Evolutionary conservation across 2,113 vertebrate genomes (phyloP), one percentile per base, ranked within the genome.

Genomic region (Psophia crepitans): DNA sequence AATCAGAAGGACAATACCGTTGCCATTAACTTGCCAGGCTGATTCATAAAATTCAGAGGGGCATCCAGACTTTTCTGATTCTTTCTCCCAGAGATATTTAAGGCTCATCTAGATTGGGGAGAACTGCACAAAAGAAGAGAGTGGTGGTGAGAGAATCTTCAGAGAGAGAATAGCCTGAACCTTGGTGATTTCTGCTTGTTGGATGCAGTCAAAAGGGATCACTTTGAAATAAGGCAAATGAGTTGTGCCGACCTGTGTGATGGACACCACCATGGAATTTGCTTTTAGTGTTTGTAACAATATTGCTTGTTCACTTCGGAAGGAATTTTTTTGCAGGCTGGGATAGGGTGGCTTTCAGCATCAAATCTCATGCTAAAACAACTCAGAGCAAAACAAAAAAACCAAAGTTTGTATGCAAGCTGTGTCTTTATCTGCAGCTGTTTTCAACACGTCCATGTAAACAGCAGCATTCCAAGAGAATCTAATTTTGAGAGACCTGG

Each of bases 191-290:
- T 87, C 17, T 56, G 44, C 26, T 8, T 66, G 30, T 23, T 56
- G 8, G 11, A 14, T 14, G 18, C 6, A n/a, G 7, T 44, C 73
- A 81, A 71, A 92, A 82, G 15, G 2, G 2, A 3, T 60, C 22
- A 16, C 27, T 87, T 92, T 11, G 8, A 89, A 87, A 75, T 28
- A 30, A 82, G 57, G 4, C 10, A 82, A 61, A 28, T 5, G 3
- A 13, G 5, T 61, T 60, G 48, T 2, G 0, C 49, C 82, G 15
- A 39, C 18, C 21, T 49, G 53, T 0, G 0, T 33, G 30, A 20
- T 12, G 18, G 61, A 76, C 33, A 84, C 18, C 12, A 33, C 22
- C 57, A 71, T 0, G 2, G 66, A 68, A 56, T 54, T 37, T 44
- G 27, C 16, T 85, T 91, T 76, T 5, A 57, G 28, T 30, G 23